Percentiles rank a stretch among this genome's conserved stretches.
These are phyloP conservation scores for Thunnus maccoyii DNA, from an alignment of 2,113 vertebrate genomes.

Conservation along the genomic window DNA sequence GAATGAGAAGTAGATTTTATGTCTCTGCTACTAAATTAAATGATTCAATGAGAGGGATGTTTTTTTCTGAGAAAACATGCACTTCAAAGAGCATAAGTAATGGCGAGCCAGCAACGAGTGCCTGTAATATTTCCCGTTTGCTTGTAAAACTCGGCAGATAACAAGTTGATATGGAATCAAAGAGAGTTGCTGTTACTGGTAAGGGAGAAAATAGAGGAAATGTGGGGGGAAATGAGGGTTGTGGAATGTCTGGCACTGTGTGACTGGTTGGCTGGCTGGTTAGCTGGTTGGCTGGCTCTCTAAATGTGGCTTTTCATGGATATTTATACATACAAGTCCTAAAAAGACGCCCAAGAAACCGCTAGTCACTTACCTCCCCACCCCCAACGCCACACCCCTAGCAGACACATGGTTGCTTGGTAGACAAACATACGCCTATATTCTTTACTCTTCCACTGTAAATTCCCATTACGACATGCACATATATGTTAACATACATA, in stretches of 20 bases:
- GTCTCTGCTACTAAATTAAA: slow-evolving; percentile 33
- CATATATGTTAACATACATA: slow-evolving; percentile 24
- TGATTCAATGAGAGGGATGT: slow-evolving; percentile 41
- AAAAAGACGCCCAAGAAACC: slow-evolving; percentile 45
- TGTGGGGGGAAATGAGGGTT: slow-evolving; percentile 32
- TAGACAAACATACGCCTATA: slow-evolving; percentile 22
- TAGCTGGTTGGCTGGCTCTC: slow-evolving; percentile 51
- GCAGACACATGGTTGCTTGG: slow-evolving; percentile 27
- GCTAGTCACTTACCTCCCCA: slow-evolving; percentile 2
- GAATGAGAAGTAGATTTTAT: slow-evolving; percentile 19
- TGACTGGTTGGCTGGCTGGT: slow-evolving; percentile 46
- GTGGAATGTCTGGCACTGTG: slow-evolving; percentile 59
- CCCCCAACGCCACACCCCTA: slow-evolving; percentile 1
- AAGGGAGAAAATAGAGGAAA: slow-evolving; percentile 45
- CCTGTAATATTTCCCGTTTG: slow-evolving; percentile 55
- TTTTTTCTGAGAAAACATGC: slow-evolving; percentile 37
- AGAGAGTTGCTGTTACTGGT: slow-evolving; percentile 48
- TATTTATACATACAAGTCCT: slow-evolving; percentile 59
- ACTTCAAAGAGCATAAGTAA: slow-evolving; percentile 71
- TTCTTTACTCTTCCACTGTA: slow-evolving; percentile 27
- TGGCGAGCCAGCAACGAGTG: slow-evolving; percentile 27
- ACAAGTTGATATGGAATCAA: slow-evolving; percentile 64
- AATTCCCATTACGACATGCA: slow-evolving; percentile 33
- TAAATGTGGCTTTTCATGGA: slow-evolving; percentile 61
- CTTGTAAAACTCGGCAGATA: slow-evolving; percentile 62